phyloP scores from a whole-genome alignment of 2,888 invertebrate genomes.

The Yponomeuta sedellus region DNA sequence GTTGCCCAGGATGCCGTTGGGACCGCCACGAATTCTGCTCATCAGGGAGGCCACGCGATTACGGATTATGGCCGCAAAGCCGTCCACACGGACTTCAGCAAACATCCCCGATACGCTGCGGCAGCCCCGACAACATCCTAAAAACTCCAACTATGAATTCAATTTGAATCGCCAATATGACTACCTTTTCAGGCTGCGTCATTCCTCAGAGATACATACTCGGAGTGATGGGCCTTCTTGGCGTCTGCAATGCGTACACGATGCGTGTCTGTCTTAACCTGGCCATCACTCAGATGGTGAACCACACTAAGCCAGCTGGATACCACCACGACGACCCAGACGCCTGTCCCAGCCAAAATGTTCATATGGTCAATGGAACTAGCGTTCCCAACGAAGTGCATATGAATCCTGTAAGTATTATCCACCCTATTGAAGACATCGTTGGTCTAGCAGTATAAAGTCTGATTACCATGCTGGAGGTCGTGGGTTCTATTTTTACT shows the following conservation, averaged over 20 bases:
- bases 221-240: conserved; percentile 83
- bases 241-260: conserved; percentile 83
- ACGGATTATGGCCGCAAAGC: too few species aligned
- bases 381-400: conserved; percentile 18
- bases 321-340: conserved; percentile 37
- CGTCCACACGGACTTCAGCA: too few species aligned
- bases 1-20: too few species aligned
- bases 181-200: conserved; percentile 62
- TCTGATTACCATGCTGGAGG: too few species aligned
- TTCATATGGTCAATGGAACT: conserved; percentile 30
- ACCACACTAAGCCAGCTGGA: conserved; percentile 36
- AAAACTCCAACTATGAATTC: too few species aligned
- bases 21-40: too few species aligned
- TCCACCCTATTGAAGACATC: not conserved
- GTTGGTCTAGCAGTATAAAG: too few species aligned
- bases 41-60: too few species aligned
- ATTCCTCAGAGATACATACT: conserved; percentile 82
- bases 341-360: conserved; percentile 48
- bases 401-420: conserved; percentile 46
- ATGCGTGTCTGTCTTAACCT: conserved; percentile 84
- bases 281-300: conserved; percentile 83
- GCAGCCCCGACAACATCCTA: too few species aligned
- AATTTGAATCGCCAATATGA: too few species aligned
- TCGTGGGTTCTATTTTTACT: too few species aligned
- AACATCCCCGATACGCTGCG: too few species aligned